Evolutionary conservation across 1,140 invertebrate species (phyloP), one percentile per base, ranked within the genome.

Genomic region (Eumeta japonica): DNA sequence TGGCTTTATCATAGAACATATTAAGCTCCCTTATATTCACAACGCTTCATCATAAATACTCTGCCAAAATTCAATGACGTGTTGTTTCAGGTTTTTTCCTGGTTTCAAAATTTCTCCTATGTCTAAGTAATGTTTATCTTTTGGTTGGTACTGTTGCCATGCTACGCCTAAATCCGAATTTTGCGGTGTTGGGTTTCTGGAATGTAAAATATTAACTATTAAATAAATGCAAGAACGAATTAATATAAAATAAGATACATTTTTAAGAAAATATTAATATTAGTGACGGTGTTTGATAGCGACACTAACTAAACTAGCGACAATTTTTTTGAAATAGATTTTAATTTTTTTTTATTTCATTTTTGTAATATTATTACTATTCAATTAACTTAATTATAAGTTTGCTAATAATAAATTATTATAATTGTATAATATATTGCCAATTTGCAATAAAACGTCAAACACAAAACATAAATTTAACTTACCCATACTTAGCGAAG

Each of bases 401-500:
- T 24, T 24, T 24, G 5, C 20, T 24, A 24, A 7, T 24, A 7
- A 24, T 24, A 7, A 7, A 24, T 24, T 24, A 24, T 24, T 24
- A 24, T 7, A 24, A 24, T 24, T 24, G n/a, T 24, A 24, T 24
- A 24, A 5, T 7, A n/a, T 24, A 24, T 24, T 24, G 5, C n/a
- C 5, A 24, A 7, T n/a, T 24, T 7, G 20, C 5, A 24, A 24
- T 24, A 24, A n/a, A 24, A n/a, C n/a, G 20, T n/a, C n/a, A n/a
- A n/a, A n/a, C n/a, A n/a, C n/a, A n/a, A n/a, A n/a, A n/a, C n/a
- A n/a, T n/a, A 24, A 24, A n/a, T n/a, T 28, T 34, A 17, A 56
- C 62, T 58, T 52, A 81, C 79, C 71, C 64, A 48, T 67, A 65
- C 54, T 77, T 79, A 2, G 77, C 77, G 42, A 80, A 81, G 37